These are phyloP conservation scores for Dicrurus megarhynchus DNA, from an alignment of 2,113 vertebrate species.

Conservation along the genomic window DNA sequence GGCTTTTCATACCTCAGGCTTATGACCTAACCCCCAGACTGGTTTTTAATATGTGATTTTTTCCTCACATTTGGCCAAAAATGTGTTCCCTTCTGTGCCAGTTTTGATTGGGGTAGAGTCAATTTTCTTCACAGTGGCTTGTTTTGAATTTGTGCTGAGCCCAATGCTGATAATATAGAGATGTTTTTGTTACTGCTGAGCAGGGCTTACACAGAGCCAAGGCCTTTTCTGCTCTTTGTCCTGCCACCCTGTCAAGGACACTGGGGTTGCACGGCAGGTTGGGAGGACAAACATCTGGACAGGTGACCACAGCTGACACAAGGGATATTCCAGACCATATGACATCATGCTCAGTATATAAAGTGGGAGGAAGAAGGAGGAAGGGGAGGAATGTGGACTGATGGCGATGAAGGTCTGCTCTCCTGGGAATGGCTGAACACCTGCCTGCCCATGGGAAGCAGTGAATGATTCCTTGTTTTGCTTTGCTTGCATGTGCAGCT, in stretches of 20 bases:
- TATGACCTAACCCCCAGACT: background rate
- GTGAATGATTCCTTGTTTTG: background rate
- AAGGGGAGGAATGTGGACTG: background rate
- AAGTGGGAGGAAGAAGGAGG: background rate
- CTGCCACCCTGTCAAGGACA: background rate
- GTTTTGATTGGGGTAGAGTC: background rate
- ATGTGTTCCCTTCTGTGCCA: background rate
- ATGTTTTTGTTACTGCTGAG: background rate
- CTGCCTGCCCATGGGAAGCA: background rate
- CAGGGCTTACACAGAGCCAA: background rate
- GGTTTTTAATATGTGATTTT: background rate
- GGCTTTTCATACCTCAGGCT: background rate
- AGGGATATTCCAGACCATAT: background rate
- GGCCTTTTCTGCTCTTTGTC: background rate
- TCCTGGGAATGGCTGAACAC: background rate
- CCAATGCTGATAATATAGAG: background rate
- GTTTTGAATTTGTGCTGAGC: background rate
- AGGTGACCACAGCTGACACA: background rate
- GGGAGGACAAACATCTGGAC: no score
- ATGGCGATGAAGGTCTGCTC: background rate
- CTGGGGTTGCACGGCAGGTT: background rate
- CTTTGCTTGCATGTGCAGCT: background rate
- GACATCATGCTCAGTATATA: background rate
- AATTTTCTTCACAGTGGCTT: background rate
- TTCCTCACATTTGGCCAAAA: background rate